Evolutionary conservation across 2,797 vertebrate species (phyloP), one percentile per base, ranked within the genome.

Genomic region (Chaetodon trifasciatus): DNA sequence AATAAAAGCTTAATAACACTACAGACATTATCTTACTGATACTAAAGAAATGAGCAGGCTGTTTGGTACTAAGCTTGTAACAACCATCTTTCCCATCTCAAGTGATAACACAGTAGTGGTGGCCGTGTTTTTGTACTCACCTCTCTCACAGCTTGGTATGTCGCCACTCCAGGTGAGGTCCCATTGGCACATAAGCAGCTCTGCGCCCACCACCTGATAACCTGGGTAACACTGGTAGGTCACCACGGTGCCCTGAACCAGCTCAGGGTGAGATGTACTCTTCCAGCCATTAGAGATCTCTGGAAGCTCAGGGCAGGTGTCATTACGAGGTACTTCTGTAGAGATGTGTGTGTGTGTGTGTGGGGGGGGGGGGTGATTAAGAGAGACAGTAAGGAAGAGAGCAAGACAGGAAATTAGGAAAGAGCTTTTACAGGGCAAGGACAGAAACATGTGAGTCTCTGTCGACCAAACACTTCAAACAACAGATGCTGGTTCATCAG

Each of bases 191-290:
- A 98, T 97, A 66, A 99, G 96, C 79, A 97, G 94, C 88, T 98
- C 97, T 0, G 97, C 95, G 52, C 98, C 98, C 0, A 94, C 86
- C 85, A 99, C 92, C 86, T 98, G 97, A 70, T 96, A 99, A 58
- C 98, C 97, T 0, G 98, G 98, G 87, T 99, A 98, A 93, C 98
- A 99, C 86, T 99, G 98, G 92, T 97, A 99, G 44, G 97, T 99
- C 71, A 98, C 97, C 87, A 99, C 97, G 0, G 98, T 97, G 87
- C 98, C 98, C 0, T 98, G 98, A 10, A 98, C 95, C 82, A 98
- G 94, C 90, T 98, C 98, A 0, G 97, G 97, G 83, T 99, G 97
- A 0, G 98, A 99, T 0, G 97, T 95, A 0, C 95, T 99, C 93
- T 97, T 99, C 98, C 98, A 99, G 83, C 98, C 98, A 0, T 97